Evolutionary conservation across 2,888 invertebrate genomes (phyloP), one percentile per base, ranked within the genome.

Genomic region (Caenorhabditis sp.): DNA sequence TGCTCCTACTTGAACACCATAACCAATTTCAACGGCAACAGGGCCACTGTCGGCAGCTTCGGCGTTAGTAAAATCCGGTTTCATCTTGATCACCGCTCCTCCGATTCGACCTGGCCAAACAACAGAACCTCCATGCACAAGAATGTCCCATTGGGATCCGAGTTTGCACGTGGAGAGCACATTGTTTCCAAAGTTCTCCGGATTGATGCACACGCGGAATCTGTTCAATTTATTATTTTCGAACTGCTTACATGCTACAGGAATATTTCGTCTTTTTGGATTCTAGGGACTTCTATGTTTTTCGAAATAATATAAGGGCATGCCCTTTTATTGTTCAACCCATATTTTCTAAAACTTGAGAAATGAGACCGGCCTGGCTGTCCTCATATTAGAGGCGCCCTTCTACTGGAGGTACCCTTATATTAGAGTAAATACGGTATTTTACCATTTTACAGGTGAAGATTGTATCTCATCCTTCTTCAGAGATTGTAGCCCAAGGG

Each of bases 21-120:
- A 70, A n/a, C 69, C 69, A 53, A 70, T 10, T 36, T 70, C 69
- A 21, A 70, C 62, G 1, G 58, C 62, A 10, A 43, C 49, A 12
- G 24, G 0, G 4, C 27, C 50, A 43, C 43, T 17, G 14, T 43
- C 14, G 12, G 12, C 10, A 14, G 5, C 43, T 3, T 43, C 17
- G 19, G 6, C 17, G 24, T 61, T 60, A 65, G 17, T 2, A 50
- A 24, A 12, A 31, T 31, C 31, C 5, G 31, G 31, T 31, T 10
- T 31, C 31, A 31, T 31, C 14, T 17, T 10, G 43, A 70, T 50
- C 17, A 63, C 12, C 17, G 71, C 62, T 1, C 62, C 62, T 24
- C 66, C 50, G 26, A 66, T 62, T 10, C 17, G 31, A 8, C 54
- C 62, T 21, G 71, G 71, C 71, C 66, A 71, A 26, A 71, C 49